Base-by-base conservation (phyloP, 1,140 invertebrate species). In the Halesus radiatus region DNA sequence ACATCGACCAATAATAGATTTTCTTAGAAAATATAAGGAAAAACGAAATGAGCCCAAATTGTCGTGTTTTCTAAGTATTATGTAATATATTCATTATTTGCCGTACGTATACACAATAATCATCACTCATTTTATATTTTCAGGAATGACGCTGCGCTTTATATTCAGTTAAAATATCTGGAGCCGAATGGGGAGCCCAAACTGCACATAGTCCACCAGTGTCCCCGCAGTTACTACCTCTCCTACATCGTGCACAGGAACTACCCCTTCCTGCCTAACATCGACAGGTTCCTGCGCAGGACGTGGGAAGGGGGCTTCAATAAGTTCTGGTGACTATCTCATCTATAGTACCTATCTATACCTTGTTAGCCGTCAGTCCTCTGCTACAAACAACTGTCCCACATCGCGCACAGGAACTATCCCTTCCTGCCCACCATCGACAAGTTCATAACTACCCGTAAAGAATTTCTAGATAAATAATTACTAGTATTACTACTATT, bases 171-270 rank as follows among this genome's bases (percentile, higher is more conserved):
- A 13, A 60, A 84, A 4, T 83, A 85, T 29, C 15, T 85, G 7
- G 80, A 78, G 8, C 50, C 53, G 1, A 78, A 84, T 26, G 85
- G 85, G 5, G 77, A 56, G 16, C 85, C 84, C 5, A 32, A 85
- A 18, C 45, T 90, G 50, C 88, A 90, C 81, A 80, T 88, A 0
- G 84, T 89, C 22, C 80, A 85, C 1, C 87, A 90, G n/a, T 90
- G 89, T 83, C 87, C 87, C 13, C 68, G 86, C 29, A 85, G 79
- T 5, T 88, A 87, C 79, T 85, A 85, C 81, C 78, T 90, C 5
- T 81, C 85, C 0, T 89, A 88, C 73, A 77, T 87, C 3, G 73
- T 88, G 8, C 80, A 81, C 78, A 77, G 64, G 50, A 64, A 84
- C 64, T 84, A 85, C 80, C 70, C 85, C 70, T 86, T 85, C 84